Base-by-base conservation (phyloP, 2,888 invertebrate genomes). In the Petrolisthes manimaculis region DNA sequence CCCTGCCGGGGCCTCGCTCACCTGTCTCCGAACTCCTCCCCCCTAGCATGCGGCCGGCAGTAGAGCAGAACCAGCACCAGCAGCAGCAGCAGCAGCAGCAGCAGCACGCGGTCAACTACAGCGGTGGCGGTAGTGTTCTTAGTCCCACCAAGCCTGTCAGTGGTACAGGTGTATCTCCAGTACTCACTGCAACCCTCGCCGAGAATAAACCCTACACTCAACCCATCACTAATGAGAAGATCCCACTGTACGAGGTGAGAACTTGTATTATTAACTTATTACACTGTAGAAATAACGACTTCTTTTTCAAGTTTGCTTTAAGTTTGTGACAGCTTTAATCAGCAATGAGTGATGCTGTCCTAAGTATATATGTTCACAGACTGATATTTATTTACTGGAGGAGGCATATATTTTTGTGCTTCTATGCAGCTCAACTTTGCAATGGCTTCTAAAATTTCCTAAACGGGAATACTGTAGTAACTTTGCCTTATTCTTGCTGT, bases 171-270 rank as follows among this genome's bases (percentile, higher is more conserved):
- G 82, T 77, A 14, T 89, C 91, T 51, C 88, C 88, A 54, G 91
- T 91, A 4, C 80, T 77, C n/a, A 74, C 84, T n/a, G 91, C 91
- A 18, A 84, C 90, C 14, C 55, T 90, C 18, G 90, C 90, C 55
- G 90, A 90, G 18, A 83, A 78, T 37, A 86, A 81, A 56, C 85
- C 89, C 37, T 84, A 84, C 81, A 83, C 61, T 14, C 61, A 71
- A 74, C 85, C 75, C 69, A 75, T 56, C 78, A 86, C 84, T 12
- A 84, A 82, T 6, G 74, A 80, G n/a, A 86, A 87, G 84, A 87
- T 90, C 21, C 90, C 90, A 14, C 37, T 90, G 55, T 90, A 88
- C 51, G 90, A 90, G 85, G 90, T 90, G 56, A 89, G 89, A 56
- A 12, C n/a, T 6, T 51, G 3, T 53, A 37, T 37, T 37, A 37